phyloP scores from a whole-genome alignment of 2,113 vertebrate species.

The Oryzias curvinotus region DNA sequence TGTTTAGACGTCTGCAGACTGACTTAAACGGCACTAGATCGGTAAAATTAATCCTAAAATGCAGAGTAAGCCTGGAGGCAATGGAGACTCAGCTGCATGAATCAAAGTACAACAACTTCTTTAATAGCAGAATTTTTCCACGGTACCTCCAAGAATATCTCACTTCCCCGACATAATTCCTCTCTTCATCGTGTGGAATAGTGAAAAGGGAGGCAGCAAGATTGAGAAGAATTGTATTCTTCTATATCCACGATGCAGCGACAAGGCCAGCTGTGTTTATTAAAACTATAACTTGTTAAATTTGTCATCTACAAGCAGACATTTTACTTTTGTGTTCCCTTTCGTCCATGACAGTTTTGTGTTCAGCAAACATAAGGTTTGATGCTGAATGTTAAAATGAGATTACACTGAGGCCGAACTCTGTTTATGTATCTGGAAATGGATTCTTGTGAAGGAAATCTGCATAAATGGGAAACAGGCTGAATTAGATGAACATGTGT shows the following conservation, averaged over 20 bases:
- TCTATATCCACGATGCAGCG: conserved; percentile 13
- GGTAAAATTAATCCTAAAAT: conserved; percentile 9
- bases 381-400: no score
- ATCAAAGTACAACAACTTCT: conserved; percentile 19
- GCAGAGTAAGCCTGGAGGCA: conserved; percentile 3
- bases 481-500: no score
- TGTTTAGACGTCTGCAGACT: conserved; percentile 3
- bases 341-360: conserved; percentile 3
- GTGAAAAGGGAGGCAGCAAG: conserved; percentile 4
- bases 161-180: conserved; percentile 1
- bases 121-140: background rate
- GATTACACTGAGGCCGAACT: background rate
- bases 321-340: conserved; percentile 6
- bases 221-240: background rate
- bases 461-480: no score
- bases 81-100: background rate
- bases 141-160: conserved; percentile 2
- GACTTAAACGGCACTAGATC: background rate
- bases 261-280: background rate
- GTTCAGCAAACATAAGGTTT: background rate
- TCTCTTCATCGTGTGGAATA: conserved; percentile 6
- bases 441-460: background rate
- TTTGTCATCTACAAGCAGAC: background rate
- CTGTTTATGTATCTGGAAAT: background rate
- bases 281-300: conserved; percentile 1